A percentile compares a stretch with the other conserved stretches of the same genome.
These are phyloP conservation scores for Pachyrhynchus sulphureomaculatus DNA, from an alignment of 1,140 invertebrate genomes.

Conservation along the genomic window DNA sequence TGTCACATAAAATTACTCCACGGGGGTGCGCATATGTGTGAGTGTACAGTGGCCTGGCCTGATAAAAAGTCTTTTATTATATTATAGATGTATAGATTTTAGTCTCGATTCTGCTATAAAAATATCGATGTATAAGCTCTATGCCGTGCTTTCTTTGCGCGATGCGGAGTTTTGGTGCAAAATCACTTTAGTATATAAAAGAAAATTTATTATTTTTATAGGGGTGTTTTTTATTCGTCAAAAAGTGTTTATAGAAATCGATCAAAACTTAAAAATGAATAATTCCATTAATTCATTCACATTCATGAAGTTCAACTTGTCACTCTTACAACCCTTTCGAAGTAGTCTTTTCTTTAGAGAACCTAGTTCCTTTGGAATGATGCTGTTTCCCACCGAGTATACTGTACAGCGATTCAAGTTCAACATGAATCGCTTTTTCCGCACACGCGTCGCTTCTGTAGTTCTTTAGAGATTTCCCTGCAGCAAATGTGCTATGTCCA, in stretches of 20 bases:
- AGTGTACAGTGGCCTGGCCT: conserved; percentile 18
- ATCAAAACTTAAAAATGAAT: too few species aligned
- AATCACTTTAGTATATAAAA: conserved; percentile 36
- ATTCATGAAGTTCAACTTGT: too few species aligned
- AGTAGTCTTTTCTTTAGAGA: too few species aligned
- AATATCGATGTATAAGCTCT: conserved; percentile 29
- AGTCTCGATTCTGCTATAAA: conserved; percentile 23
- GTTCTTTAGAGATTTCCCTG: too few species aligned
- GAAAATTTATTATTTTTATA: conserved; percentile 24
- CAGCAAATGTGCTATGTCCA: too few species aligned
- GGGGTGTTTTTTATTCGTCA: background rate
- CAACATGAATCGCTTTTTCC: too few species aligned
- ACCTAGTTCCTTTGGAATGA: too few species aligned
- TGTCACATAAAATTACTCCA: conserved; percentile 47
- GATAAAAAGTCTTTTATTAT: conserved; percentile 33
- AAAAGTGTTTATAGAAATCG: background rate
- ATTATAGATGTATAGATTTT: conserved; percentile 41
- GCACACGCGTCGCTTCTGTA: too few species aligned
- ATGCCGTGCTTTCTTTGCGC: conserved; percentile 3
- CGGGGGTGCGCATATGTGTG: conserved; percentile 25
- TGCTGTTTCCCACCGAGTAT: too few species aligned
- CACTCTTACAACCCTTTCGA: too few species aligned
- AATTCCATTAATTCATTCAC: too few species aligned
- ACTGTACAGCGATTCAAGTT: too few species aligned
- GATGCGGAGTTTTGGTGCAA: conserved; percentile 24